Conservation (phyloP, 2,888 invertebrate genomes). For the Scaptodrosophila latifasciaeformis region DNA sequence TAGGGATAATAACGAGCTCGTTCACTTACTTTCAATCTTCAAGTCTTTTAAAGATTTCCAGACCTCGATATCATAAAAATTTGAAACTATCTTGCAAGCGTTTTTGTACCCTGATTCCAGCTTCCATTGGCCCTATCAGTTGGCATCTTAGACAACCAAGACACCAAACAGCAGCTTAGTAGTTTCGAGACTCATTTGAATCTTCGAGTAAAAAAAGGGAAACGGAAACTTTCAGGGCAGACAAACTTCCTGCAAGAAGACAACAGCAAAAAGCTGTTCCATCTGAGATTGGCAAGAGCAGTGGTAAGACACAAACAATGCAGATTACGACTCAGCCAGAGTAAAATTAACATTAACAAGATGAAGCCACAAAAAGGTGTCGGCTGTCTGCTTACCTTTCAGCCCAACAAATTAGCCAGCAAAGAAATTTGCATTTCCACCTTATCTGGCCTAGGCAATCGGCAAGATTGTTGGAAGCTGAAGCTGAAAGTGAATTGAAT, state of each 20-base stretch:
- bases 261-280: conserved; percentile 59
- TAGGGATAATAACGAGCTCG: too few relatives aligned
- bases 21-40: too few relatives aligned
- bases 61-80: too few relatives aligned
- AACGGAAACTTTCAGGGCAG: conserved; percentile 30
- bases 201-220: too few relatives aligned
- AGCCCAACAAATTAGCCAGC: conserved; percentile 50
- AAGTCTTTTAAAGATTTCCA: too few relatives aligned
- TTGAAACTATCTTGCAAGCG: too few relatives aligned
- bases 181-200: too few relatives aligned
- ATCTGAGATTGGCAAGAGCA: conserved; percentile 19
- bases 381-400: conserved; percentile 62
- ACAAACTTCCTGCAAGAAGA: conserved; percentile 31
- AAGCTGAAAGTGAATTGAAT: neutral
- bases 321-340: conserved; percentile 37
- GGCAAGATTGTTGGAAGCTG: neutral
- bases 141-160: too few relatives aligned
- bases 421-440: conserved; percentile 44
- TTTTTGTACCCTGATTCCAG: too few relatives aligned
- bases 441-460: conserved; percentile 34
- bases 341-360: conserved; percentile 44
- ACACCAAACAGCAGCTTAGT: conserved; percentile 1
- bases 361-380: conserved; percentile 65
- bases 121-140: too few relatives aligned
- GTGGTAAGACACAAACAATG: conserved; percentile 26